Evolutionary conservation across 2,113 vertebrate genomes (phyloP), one percentile per base, ranked within the genome.

Genomic region (Oncorhynchus clarkii): DNA sequence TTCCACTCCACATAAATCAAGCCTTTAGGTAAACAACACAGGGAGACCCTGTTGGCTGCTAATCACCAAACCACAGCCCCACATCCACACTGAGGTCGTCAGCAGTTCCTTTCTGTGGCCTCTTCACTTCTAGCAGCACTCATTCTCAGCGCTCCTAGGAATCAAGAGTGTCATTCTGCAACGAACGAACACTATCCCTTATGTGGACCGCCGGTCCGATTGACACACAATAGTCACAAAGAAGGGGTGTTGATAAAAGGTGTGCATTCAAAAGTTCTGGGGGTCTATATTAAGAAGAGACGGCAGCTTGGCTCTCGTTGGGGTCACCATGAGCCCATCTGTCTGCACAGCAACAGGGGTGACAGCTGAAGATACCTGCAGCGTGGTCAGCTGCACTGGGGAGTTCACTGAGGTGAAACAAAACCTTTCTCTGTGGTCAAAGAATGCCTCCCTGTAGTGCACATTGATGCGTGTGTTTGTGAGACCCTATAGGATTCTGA

Each of bases 351-450:
- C 89, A 88, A 86, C 76, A 75, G 39, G 26, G 48, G 70, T 69
- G 59, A 93, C 93, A 94, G 93, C 93, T 93, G 91, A 92, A 87
- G 84, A 93, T 93, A 93, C 91, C 91, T 93, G 90, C 83, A 89
- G 72, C 60, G 22, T 29, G 76, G 78, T 89, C 87, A 90, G 89
- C 85, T 90, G 86, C 74, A 81, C 78, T 77, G 78, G 73, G 16
- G 78, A 89, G 85, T 74, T 78, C 86, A 81, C 83, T 24, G 88
- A 84, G 81, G 91, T 90, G 87, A 92, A 92, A 92, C 89, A 91
- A 91, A 91, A 92, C 89, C 87, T 88, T 87, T 86, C 86, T 82
- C 84, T 75, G 67, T 83, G 80, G 83, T 87, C 82, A 86, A 75
- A 82, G 80, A 71, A 16, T 22, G 72, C 57, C 73, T 84, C 51